Evolutionary conservation across 2,113 vertebrate genomes (phyloP).

Genomic region (Argyrosomus japonicus): DNA sequence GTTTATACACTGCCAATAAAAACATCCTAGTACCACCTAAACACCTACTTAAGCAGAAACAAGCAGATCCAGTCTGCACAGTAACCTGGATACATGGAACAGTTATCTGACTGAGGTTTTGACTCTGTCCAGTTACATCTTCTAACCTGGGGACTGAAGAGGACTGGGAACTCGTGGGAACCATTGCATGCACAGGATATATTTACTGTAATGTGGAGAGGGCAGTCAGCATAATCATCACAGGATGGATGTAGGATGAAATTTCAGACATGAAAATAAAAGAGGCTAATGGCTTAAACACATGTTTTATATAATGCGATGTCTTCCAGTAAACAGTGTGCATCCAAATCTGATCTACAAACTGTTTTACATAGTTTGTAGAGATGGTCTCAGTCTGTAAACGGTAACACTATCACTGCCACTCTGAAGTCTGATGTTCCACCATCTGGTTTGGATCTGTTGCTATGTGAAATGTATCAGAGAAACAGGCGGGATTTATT

Average conservation of each 20-base stretch:
- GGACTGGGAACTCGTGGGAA: not conserved
- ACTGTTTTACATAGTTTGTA: not conserved
- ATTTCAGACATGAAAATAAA: conserved; percentile 1
- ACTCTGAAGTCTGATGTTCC: conserved; percentile 23
- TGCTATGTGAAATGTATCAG: conserved; percentile 16
- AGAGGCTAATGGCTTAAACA: conserved; percentile 1
- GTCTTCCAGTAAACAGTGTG: not conserved
- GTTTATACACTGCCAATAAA: not conserved
- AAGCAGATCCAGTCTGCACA: not conserved
- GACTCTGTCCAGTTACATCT: not conserved
- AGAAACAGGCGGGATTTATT: conserved; percentile 23
- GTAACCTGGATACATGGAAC: not conserved
- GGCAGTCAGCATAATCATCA: not conserved
- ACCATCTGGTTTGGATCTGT: conserved; percentile 49
- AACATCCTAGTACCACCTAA: not conserved
- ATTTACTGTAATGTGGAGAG: not conserved
- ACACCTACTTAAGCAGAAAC: not conserved
- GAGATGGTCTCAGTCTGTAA: conserved; percentile 11
- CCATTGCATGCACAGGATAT: not conserved
- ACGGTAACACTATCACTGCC: conserved; percentile 6
- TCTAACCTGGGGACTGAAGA: not conserved
- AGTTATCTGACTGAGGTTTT: not conserved
- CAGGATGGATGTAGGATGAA: not conserved
- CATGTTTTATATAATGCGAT: not conserved
- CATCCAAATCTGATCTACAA: conserved; percentile 23